Conservation (phyloP, 2,888 invertebrate species). For the Gandaritis pyraliata region DNA sequence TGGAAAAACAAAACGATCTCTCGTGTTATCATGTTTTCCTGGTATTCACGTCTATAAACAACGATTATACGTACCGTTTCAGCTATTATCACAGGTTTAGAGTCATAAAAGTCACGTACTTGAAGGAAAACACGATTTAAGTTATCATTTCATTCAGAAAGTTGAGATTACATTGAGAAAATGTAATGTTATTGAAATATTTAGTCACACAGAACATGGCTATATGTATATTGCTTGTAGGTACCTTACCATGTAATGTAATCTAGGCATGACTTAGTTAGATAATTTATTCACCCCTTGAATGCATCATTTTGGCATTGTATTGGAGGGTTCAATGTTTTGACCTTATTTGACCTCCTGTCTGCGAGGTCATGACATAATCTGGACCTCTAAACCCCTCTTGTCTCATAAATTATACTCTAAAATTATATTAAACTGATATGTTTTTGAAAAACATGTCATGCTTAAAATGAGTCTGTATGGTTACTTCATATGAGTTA, state of each 20-base stretch:
- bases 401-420: not conserved
- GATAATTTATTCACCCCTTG: not conserved
- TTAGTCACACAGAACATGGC: too few species aligned
- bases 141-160: conserved; percentile 32
- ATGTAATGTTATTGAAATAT: not conserved
- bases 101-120: conserved; percentile 29
- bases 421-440: too few species aligned
- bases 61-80: conserved; percentile 26
- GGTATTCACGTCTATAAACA: conserved; percentile 35
- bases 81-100: conserved; percentile 22
- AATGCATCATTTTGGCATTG: not conserved
- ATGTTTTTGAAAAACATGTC: too few species aligned
- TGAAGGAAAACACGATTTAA: conserved; percentile 27
- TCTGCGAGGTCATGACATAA: conserved; percentile 18
- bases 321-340: conserved; percentile 3
- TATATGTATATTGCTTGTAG: too few species aligned
- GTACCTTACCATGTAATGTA: too few species aligned
- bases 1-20: conserved; percentile 45
- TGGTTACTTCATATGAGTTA: too few species aligned
- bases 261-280: too few species aligned
- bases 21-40: conserved; percentile 42
- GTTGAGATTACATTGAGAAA: conserved; percentile 21
- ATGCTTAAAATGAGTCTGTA: not conserved
- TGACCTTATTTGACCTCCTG: conserved; percentile 29
- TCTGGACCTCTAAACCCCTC: conserved; percentile 17